These are phyloP conservation scores for Drosophila ironensis DNA, from an alignment of 1,140 invertebrate species.

Conservation along the genomic window DNA sequence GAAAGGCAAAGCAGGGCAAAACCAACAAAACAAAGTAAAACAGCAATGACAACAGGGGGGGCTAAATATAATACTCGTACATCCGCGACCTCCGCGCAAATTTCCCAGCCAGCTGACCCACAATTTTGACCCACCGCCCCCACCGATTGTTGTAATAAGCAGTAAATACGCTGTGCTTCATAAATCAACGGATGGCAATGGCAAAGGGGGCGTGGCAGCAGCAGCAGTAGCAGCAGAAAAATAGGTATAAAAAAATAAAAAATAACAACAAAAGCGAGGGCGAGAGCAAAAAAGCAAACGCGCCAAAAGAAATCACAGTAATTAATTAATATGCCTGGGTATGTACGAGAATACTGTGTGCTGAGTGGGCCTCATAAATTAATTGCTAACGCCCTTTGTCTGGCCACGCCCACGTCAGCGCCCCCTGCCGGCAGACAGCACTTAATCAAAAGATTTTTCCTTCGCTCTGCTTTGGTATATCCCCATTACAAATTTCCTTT, in stretches of 20 bases:
- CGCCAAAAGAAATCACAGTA: constrained; percentile 74
- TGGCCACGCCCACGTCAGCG: constrained; percentile 38
- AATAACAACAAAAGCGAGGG: background rate
- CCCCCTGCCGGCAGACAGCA: constrained; percentile 33
- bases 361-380: constrained; percentile 65
- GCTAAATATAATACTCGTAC: background rate
- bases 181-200: constrained; percentile 35
- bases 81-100: constrained; percentile 17
- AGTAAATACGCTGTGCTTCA: constrained; percentile 48
- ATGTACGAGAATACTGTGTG: constrained; percentile 15
- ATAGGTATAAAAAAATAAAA: too few relatives aligned
- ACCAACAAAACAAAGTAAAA: constrained; percentile 11
- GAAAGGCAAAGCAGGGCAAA: constrained; percentile 1
- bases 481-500: too few relatives aligned
- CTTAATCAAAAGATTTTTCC: constrained; percentile 65
- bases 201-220: background rate
- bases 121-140: constrained; percentile 7
- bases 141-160: constrained; percentile 20
- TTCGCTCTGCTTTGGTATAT: background rate
- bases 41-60: constrained; percentile 1
- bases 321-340: constrained; percentile 67
- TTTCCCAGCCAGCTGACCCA: constrained; percentile 30
- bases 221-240: too few relatives aligned
- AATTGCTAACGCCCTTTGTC: constrained; percentile 59
- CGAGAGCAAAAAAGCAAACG: constrained; percentile 21